Conservation (phyloP, 1,140 invertebrate genomes). For the Meloidogyne hapla region DNA sequence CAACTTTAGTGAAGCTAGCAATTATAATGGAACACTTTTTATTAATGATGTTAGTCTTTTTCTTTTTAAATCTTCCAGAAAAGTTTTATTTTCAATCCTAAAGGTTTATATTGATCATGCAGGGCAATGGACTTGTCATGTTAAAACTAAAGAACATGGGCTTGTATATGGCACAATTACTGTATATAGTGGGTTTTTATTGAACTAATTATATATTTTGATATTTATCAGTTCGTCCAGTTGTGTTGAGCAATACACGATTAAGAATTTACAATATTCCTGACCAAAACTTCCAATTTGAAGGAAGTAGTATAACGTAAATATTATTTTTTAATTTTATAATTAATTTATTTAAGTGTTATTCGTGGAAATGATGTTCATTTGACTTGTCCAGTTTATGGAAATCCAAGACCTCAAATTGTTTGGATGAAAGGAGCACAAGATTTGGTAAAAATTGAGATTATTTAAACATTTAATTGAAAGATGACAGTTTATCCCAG, state of each 20-base stretch:
- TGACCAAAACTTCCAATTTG: conserved; percentile 37
- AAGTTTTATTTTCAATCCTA: background rate
- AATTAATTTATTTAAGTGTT: conserved; percentile 16
- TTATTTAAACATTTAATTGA: background rate
- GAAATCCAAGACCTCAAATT: conserved; percentile 33
- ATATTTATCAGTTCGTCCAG: conserved; percentile 46
- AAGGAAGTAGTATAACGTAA: conserved; percentile 12
- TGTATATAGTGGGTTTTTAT: conserved; percentile 32
- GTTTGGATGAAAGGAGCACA: conserved; percentile 26
- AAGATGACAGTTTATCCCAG: too few species aligned
- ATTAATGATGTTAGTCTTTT: background rate
- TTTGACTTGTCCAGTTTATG: conserved; percentile 37
- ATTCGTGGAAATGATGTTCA: conserved; percentile 30
- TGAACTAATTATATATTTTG: too few species aligned
- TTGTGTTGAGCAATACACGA: conserved; percentile 36
- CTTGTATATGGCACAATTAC: conserved; percentile 30
- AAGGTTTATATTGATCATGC: conserved; percentile 25
- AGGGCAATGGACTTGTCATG: conserved; percentile 41
- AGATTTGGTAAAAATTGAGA: conserved; percentile 17
- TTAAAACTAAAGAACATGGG: conserved; percentile 21
- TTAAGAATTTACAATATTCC: conserved; percentile 37
- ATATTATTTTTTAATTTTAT: background rate
- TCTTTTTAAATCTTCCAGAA: too few species aligned
- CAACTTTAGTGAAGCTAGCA: conserved; percentile 16
- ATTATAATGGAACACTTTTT: conserved; percentile 20